Base-by-base conservation (phyloP, 2,888 invertebrate species). In the Nebria salina region DNA sequence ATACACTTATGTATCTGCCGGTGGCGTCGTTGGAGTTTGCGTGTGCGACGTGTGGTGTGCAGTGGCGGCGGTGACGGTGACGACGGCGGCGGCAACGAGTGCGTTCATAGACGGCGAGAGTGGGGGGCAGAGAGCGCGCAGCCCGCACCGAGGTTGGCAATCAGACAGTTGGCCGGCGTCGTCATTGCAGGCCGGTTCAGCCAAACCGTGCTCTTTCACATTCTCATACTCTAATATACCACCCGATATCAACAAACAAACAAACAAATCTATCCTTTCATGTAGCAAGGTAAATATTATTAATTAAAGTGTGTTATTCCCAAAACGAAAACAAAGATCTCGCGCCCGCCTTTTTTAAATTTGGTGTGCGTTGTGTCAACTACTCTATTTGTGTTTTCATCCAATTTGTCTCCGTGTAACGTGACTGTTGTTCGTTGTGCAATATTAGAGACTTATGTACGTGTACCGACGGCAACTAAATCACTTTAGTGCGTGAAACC, bases 161-260 rank as follows among this genome's bases (percentile, higher is more conserved):
- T 85, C 89, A 89, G 89, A 89, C 90, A 90, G 90, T 90, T 89
- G 90, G 89, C 89, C 90, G 90, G 89, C 90, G 89, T 90, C 90
- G 89, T 89, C 90, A 89, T 89, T 88, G 88, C 88, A 88, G 89
- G 89, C 89, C 89, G 89, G 89, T 89, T 89, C 82, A 88, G 87
- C 79, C 70, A 26, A 11, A 25, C 70, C 70, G 70, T 70, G 70
- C 70, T 54, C 75, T 64, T 64, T 64, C 75, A 26, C 64, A 70
- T 70, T 15, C 20, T 70, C 70, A 70, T 34, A 70, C 5, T 20
- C 20, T 70, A 70, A 34, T 70, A 70, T 11, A 70, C 11, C 70
- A 26, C 25, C 70, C 70, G 25, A 70, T 70, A 70, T 26, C 70
- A 25, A 70, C 25, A 11, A 70, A 20, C 70, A 54, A 25, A 70